These are phyloP conservation scores for Drosophila littoralis DNA, from an alignment of 1,140 invertebrate genomes.

Conservation along the genomic window DNA sequence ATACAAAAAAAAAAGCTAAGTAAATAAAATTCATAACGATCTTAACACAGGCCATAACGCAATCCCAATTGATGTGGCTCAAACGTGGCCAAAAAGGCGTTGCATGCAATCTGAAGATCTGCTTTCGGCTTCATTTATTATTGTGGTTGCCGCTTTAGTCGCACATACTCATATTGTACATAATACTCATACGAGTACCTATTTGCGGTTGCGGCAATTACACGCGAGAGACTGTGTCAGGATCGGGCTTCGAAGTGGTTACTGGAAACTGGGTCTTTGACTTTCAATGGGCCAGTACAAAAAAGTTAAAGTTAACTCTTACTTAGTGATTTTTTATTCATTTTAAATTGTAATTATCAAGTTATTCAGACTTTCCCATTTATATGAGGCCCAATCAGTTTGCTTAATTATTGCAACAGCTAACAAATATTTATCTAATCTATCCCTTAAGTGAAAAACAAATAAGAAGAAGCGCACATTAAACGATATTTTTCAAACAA, in stretches of 20 bases:
- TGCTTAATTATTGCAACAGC: too few relatives aligned
- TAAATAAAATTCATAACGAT: not conserved
- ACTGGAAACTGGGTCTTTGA: constrained; percentile 2
- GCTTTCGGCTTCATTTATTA: constrained; percentile 3
- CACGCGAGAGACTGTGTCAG: not conserved
- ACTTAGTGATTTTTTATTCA: not conserved
- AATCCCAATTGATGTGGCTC: constrained; percentile 18
- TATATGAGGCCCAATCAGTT: too few relatives aligned
- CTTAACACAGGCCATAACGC: constrained; percentile 11
- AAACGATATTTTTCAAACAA: too few relatives aligned
- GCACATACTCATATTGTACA: constrained; percentile 9
- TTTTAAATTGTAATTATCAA: not conserved
- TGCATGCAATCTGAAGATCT: constrained; percentile 26
- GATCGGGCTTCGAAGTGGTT: not conserved
- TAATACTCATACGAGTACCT: constrained; percentile 9
- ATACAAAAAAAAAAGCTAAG: not conserved
- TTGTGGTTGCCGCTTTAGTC: constrained; percentile 2
- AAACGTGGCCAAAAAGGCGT: constrained; percentile 17
- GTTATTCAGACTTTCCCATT: too few relatives aligned
- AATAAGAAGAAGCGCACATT: too few relatives aligned
- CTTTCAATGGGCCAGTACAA: not conserved
- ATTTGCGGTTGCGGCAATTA: not conserved
- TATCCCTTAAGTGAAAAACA: too few relatives aligned
- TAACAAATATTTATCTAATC: too few relatives aligned
- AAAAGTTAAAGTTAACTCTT: not conserved